Base-by-base conservation (phyloP, 2,113 vertebrate species). In the Sardina pilchardus region DNA sequence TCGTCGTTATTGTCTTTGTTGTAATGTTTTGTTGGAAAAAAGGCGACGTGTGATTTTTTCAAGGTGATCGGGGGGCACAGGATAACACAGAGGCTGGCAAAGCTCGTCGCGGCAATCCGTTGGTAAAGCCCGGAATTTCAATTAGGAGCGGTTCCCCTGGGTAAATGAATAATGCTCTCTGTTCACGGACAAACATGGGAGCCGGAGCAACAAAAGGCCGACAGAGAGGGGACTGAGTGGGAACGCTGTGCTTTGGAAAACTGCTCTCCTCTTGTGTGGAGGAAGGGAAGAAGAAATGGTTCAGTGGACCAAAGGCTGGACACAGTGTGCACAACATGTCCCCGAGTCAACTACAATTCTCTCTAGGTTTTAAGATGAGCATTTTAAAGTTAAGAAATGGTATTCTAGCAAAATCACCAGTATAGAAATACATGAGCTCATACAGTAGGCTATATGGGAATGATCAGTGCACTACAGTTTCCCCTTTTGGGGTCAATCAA, bases 81-180 rank as follows among this genome's bases (percentile, higher is more conserved):
- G 47, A 92, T 91, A 93, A 93, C 92, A 93, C 89, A 92, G 91
- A 91, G 91, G 86, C 90, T 90, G 90, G 90, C 85, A 71, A 21
- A 71, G 87, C 80, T 16, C 88, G 50, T 87, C 85, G 26, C 81
- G 89, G 93, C 90, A 88, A 91, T 92, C 93, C 89, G 91, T 89
- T 84, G 85, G 87, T 78, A 93, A 90, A 89, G 93, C 90, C 91
- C 19, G 90, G 94, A 95, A 95, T 95, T 93, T 94, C 91, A 95
- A 94, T 95, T 93, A 93, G 93, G 89, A 90, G 81, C 85, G 88
- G 90, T 90, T 90, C 91, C 92, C 88, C 90, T 86, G 90, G 89
- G 92, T 89, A 92, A 91, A 91, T 93, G 93, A 94, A 94, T 94
- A 93, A 94, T 93, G 91, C 88, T 92, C 90, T 93, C 89, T 93